Evolutionary conservation across 1,140 invertebrate genomes (phyloP).

Genomic region (Proales similis): DNA sequence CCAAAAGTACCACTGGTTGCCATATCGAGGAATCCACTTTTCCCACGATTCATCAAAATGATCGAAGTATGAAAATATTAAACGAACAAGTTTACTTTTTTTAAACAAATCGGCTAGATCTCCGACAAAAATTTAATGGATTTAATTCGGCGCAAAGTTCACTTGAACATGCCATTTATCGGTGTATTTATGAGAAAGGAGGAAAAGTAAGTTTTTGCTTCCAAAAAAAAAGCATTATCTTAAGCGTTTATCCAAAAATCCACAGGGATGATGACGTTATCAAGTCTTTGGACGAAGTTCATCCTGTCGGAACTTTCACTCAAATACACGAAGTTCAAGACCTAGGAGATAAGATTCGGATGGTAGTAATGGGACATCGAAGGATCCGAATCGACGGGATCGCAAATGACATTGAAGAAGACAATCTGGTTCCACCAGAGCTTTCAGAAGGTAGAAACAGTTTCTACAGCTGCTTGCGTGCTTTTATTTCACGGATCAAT

Average conservation of each 20-base stretch:
- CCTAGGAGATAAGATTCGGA: constrained; percentile 75
- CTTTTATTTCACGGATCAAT: too few relatives aligned
- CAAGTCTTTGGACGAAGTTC: constrained; percentile 73
- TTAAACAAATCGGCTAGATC: constrained; percentile 57
- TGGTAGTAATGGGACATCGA: constrained; percentile 87
- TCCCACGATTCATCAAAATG: constrained; percentile 95
- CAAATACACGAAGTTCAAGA: constrained; percentile 97
- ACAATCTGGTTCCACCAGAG: background rate
- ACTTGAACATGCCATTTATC: constrained; percentile 89
- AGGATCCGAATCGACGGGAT: constrained; percentile 63
- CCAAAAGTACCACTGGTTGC: constrained; percentile 90
- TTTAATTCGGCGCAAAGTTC: constrained; percentile 83
- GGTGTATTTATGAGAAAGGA: constrained; percentile 92
- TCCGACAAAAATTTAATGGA: constrained; percentile 79
- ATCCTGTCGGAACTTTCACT: constrained; percentile 87
- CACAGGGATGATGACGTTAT: constrained; percentile 80
- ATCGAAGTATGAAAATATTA: constrained; percentile 79
- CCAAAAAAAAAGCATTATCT: constrained; percentile 5
- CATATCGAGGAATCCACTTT: constrained; percentile 85
- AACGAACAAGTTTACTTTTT: background rate
- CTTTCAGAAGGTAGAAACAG: constrained; percentile 5
- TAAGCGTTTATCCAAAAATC: constrained; percentile 29
- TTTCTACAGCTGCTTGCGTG: too few relatives aligned
- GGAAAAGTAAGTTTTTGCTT: constrained; percentile 44
- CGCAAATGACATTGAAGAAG: constrained; percentile 1